Evolutionary conservation across 2,113 vertebrate genomes (phyloP).

Genomic region (Aepyceros melampus): DNA sequence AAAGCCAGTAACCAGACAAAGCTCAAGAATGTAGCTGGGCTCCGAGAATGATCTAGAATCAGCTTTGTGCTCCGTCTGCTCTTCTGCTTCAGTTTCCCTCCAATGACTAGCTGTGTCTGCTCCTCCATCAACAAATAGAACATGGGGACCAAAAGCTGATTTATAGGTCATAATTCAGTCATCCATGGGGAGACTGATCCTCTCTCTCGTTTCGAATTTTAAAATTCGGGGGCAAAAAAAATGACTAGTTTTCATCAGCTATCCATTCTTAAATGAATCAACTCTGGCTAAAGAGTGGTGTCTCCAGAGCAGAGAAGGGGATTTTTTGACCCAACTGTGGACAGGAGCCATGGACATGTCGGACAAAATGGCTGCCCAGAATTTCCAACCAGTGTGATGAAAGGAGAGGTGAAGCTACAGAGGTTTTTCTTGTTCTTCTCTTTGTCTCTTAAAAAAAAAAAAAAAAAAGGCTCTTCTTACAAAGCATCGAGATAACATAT

Average conservation of each 20-base stretch:
- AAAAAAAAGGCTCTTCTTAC: not conserved
- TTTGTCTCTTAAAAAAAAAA: too few species aligned
- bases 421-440: not conserved
- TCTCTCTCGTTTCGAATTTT: not conserved
- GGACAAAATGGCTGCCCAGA: not conserved
- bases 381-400: not conserved
- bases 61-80: not conserved
- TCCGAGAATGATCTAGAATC: not conserved
- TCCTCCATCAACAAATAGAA: not conserved
- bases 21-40: not conserved
- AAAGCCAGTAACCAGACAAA: not conserved
- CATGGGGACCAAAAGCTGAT: not conserved
- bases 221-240: not conserved
- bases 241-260: not conserved
- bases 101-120: not conserved
- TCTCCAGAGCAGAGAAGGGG: not conserved
- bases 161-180: not conserved
- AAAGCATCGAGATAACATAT: not conserved
- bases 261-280: not conserved
- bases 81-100: not conserved
- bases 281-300: not conserved
- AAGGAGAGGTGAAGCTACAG: not conserved
- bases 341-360: fast-evolving
- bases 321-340: not conserved
- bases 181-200: not conserved